phyloP scores from a whole-genome alignment of 2,113 vertebrate genomes.

The Perccottus glenii region DNA sequence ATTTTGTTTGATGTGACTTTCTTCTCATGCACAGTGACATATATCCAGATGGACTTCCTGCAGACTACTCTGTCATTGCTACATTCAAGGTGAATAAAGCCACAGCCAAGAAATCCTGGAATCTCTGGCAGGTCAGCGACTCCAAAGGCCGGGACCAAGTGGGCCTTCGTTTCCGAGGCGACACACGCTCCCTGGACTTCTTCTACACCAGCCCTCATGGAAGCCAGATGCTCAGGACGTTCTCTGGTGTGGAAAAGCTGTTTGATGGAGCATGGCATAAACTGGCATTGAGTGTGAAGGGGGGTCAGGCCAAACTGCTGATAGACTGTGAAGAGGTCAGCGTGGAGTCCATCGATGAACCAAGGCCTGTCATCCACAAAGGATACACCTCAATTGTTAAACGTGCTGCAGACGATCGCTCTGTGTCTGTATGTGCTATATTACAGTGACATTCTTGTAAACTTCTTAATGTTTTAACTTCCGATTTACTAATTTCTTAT shows the following conservation, averaged over 20 bases:
- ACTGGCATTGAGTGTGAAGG: conserved; percentile 72
- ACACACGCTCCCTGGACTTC: conserved; percentile 66
- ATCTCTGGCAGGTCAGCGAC: conserved; percentile 81
- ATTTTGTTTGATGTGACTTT: conserved; percentile 13
- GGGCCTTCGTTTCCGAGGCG: conserved; percentile 69
- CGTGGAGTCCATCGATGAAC: conserved; percentile 55
- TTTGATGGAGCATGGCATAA: conserved; percentile 82
- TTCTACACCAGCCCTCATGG: conserved; percentile 63
- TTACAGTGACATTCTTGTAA: background rate
- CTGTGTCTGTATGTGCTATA: conserved; percentile 59
- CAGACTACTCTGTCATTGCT: conserved; percentile 73
- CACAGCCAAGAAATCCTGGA: conserved; percentile 60
- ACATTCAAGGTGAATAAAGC: conserved; percentile 78
- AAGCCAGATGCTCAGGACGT: conserved; percentile 65
- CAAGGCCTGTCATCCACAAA: conserved; percentile 47
- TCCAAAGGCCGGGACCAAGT: conserved; percentile 66
- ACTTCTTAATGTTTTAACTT: background rate
- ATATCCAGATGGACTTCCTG: conserved; percentile 76
- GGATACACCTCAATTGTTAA: conserved; percentile 74
- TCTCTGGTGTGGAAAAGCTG: conserved; percentile 63
- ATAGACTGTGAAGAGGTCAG: conserved; percentile 74
- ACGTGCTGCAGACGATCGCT: conserved; percentile 58
- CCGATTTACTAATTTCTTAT: background rate
- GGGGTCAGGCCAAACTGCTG: conserved; percentile 68
- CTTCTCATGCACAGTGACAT: conserved; percentile 57